These are phyloP conservation scores for Amiota communis DNA, from an alignment of 2,888 invertebrate species.

Conservation along the genomic window DNA sequence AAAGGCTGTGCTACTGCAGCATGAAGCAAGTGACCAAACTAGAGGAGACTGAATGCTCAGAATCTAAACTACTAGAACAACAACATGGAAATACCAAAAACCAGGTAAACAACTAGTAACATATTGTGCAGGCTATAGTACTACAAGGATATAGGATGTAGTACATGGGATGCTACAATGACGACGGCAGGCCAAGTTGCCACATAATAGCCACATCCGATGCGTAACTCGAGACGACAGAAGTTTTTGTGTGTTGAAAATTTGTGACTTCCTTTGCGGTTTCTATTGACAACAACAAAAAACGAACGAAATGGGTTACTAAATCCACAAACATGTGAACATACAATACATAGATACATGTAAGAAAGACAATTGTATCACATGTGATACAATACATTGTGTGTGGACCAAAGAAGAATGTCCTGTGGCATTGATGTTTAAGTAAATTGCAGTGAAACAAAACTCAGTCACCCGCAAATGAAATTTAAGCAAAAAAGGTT, in stretches of 20 bases:
- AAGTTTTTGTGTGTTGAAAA: neutral
- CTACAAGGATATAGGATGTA: neutral
- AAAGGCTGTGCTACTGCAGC: no score
- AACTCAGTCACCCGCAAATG: conserved; percentile 33
- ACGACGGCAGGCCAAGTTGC: neutral
- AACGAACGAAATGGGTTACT: neutral
- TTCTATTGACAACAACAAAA: neutral
- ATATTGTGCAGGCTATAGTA: neutral
- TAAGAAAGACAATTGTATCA: no score
- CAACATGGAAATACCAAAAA: no score
- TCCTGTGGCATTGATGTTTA: neutral
- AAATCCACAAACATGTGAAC: no score
- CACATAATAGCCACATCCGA: neutral
- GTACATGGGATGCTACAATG: neutral
- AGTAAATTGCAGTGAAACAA: neutral
- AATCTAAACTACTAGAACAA: no score
- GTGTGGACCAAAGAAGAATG: neutral
- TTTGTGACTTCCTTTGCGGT: conserved; percentile 16
- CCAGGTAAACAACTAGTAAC: neutral
- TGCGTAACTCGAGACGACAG: neutral
- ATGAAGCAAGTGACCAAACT: no score
- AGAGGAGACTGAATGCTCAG: no score
- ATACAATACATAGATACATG: no score
- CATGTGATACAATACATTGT: no score
- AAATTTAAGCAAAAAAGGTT: conserved; percentile 56